These are phyloP conservation scores for silkworm (Bombyx mori) DNA, from an alignment of 1,140 invertebrate genomes.

Conservation along the genomic window DNA sequence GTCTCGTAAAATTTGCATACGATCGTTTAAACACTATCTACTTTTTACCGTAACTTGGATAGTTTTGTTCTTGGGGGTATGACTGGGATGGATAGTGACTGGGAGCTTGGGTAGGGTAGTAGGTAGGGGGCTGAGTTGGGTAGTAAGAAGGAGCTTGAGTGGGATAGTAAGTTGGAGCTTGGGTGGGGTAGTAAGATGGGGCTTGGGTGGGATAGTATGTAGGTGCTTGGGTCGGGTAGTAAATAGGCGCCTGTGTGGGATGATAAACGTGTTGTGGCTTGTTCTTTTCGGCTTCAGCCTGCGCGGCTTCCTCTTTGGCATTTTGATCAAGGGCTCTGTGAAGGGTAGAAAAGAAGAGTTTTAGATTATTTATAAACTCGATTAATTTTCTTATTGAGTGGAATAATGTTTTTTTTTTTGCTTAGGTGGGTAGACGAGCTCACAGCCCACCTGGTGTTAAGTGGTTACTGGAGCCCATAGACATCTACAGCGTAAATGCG, in stretches of 20 bases:
- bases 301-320: slow-evolving; percentile 51
- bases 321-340: slow-evolving; percentile 55
- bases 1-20: slow-evolving; percentile 1
- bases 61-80: slow-evolving; percentile 21
- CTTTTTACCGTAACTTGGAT: slow-evolving; percentile 22
- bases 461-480: too few relatives aligned
- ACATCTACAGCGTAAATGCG: too few relatives aligned
- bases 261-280: slow-evolving; percentile 27
- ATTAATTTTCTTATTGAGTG: too few relatives aligned
- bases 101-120: slow-evolving; percentile 10
- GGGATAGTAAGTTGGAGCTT: neutral
- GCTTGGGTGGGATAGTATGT: slow-evolving; percentile 5
- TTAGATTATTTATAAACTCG: neutral
- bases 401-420: too few relatives aligned
- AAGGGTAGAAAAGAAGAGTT: neutral
- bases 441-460: too few relatives aligned
- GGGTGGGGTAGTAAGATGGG: slow-evolving; percentile 7
- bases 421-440: too few relatives aligned
- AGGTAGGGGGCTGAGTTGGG: slow-evolving; percentile 6
- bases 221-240: slow-evolving; percentile 15
- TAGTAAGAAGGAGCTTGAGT: slow-evolving; percentile 8
- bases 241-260: slow-evolving; percentile 12
- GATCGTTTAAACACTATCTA: slow-evolving; percentile 8
- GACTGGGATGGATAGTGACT: slow-evolving; percentile 16
- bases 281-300: slow-evolving; percentile 42